These are phyloP conservation scores for Osmerus eperlanus DNA, from an alignment of 2,113 vertebrate genomes.

Conservation along the genomic window DNA sequence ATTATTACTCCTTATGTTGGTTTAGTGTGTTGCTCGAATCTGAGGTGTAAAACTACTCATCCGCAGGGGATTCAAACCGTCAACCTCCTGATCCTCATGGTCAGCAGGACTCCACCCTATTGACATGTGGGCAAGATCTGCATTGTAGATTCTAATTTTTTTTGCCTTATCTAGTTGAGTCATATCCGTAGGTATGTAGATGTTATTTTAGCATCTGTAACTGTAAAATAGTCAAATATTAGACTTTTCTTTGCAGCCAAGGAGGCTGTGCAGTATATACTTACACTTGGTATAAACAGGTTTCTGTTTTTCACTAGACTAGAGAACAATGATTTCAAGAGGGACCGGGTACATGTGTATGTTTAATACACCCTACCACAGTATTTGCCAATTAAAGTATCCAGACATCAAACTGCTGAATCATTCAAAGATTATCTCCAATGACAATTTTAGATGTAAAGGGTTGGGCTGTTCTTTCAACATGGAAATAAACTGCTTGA, in stretches of 20 bases:
- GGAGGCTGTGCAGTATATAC: neutral
- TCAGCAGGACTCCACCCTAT: constrained; percentile 13
- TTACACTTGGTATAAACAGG: neutral
- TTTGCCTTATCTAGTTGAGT: too few species aligned
- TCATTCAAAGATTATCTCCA: constrained; percentile 20
- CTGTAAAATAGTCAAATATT: neutral
- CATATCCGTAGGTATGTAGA: too few species aligned
- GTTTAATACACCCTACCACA: neutral
- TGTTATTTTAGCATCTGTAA: neutral
- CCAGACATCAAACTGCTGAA: constrained; percentile 22
- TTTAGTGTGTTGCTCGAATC: constrained; percentile 48
- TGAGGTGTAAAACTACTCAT: constrained; percentile 35
- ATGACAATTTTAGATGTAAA: constrained; percentile 19
- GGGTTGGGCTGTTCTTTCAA: constrained; percentile 15
- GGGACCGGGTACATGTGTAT: neutral
- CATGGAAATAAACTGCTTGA: constrained; percentile 39
- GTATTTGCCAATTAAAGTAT: neutral
- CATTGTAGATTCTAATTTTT: too few species aligned
- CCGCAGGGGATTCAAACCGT: constrained; percentile 42
- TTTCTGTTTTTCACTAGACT: neutral
- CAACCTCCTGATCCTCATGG: constrained; percentile 30
- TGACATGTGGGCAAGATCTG: too few species aligned
- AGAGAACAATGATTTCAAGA: neutral
- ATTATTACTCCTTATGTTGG: constrained; percentile 51
- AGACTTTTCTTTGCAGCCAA: neutral